Evolutionary conservation across 2,888 invertebrate species (phyloP), one percentile per base, ranked within the genome.

Genomic region (Drosophila nr. medialis): DNA sequence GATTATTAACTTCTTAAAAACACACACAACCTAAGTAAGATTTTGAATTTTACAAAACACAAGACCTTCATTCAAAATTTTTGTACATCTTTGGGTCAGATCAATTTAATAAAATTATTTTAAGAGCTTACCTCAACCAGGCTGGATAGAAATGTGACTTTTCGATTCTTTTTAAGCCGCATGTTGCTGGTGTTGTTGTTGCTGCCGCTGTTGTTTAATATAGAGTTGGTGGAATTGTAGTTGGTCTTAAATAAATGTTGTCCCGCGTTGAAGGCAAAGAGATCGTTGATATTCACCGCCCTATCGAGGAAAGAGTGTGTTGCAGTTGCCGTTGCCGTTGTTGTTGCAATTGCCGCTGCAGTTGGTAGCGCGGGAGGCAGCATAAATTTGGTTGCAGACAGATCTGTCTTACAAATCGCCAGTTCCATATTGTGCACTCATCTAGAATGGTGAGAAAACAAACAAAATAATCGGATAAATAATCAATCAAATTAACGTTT

Each of bases 161-260:
- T 92, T 54, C 93, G 92, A 89, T 92, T 93, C 90, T 93, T 93
- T 86, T 93, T 93, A 74, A 93, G 87, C 81, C 93, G 91, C 93
- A 93, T 93, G 77, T 82, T 91, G 83, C 74, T 78, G 77, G 27
- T 62, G 69, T 42, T 66, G 69, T 13, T 45, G 32, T 48, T 69
- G 56, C 11, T 67, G 61, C 54, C 60, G 61, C 27, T 77, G 71
- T 30, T 73, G 69, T 64, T 88, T 15, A 71, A 53, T 21, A 61
- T 60, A 10, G 72, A 59, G 34, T 42, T 74, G 69, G 45, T 77
- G 50, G 48, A 69, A 49, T 68, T 75, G 63, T 55, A 67, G 72
- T 54, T 63, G 51, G 62, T 27, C 45, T 76, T 90, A 54, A 91
- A 89, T 58, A 91, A 67, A 72, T 83, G 90, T 67, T 83, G 90